Conservation (phyloP, 2,888 invertebrate species). For the Blera fallax region DNA sequence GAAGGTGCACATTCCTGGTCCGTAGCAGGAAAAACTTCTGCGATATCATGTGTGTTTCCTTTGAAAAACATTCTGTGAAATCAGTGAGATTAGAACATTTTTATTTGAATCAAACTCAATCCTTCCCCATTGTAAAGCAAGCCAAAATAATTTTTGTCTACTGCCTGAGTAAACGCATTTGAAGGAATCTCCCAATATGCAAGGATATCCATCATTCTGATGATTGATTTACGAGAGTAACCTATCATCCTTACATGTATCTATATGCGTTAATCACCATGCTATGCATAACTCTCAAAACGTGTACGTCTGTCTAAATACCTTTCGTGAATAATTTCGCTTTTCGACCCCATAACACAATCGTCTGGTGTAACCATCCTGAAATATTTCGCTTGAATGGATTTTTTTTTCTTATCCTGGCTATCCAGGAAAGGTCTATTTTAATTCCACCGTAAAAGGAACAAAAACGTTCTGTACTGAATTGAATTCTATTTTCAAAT, state of each 20-base stretch:
- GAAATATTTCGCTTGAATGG: neutral
- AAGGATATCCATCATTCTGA: neutral
- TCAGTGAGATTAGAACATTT: too few species aligned
- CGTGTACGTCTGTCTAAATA: neutral
- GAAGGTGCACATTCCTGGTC: too few species aligned
- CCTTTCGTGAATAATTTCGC: neutral
- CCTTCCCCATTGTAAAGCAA: too few species aligned
- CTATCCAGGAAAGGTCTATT: neutral
- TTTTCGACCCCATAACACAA: neutral
- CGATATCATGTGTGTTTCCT: too few species aligned
- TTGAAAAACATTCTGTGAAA: too few species aligned
- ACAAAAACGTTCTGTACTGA: neutral
- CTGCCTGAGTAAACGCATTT: neutral
- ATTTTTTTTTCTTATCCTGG: neutral
- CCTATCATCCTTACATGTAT: neutral
- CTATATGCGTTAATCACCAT: neutral
- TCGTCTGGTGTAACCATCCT: neutral
- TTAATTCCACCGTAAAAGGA: neutral
- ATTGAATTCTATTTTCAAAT: conserved; percentile 32
- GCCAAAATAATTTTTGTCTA: too few species aligned
- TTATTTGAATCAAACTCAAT: too few species aligned
- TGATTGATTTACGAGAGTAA: neutral
- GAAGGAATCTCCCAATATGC: neutral
- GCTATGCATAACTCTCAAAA: neutral
- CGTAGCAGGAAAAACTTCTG: too few species aligned